Evolutionary conservation across 1,140 invertebrate species (phyloP).

Genomic region (Drosophila dunni): DNA sequence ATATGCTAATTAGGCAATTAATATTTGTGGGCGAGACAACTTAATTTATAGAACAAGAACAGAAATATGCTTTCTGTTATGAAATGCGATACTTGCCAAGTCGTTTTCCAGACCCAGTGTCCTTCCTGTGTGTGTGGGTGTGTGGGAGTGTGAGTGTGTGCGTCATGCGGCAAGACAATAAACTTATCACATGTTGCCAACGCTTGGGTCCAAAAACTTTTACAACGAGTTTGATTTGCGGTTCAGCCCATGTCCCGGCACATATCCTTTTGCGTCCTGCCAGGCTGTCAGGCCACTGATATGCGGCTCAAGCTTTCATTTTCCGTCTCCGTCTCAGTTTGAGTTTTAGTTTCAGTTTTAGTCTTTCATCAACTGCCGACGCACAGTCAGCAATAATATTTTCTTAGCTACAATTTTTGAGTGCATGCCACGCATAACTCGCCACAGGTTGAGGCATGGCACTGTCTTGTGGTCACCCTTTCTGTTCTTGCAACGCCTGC

Average conservation of each 20-base stretch:
- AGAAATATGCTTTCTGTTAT: slow-evolving; percentile 66
- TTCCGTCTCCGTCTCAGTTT: slow-evolving; percentile 26
- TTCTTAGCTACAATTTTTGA: slow-evolving; percentile 62
- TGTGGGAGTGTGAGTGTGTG: slow-evolving; percentile 18
- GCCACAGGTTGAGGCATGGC: slow-evolving; percentile 28
- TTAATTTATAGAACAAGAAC: slow-evolving; percentile 80
- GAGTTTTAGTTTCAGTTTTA: slow-evolving; percentile 33
- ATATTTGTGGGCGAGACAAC: slow-evolving; percentile 82
- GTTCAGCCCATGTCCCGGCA: slow-evolving; percentile 24
- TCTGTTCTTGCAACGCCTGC: slow-evolving; percentile 43
- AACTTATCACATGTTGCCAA: slow-evolving; percentile 80
- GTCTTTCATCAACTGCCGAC: slow-evolving; percentile 58
- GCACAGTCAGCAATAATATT: slow-evolving; percentile 79
- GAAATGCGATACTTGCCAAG: slow-evolving; percentile 70
- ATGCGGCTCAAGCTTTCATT: slow-evolving; percentile 55
- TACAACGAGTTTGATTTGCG: slow-evolving; percentile 77
- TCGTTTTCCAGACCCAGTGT: slow-evolving; percentile 44
- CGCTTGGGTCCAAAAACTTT: slow-evolving; percentile 69
- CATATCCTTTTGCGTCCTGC: slow-evolving; percentile 38
- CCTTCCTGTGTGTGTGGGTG: background rate
- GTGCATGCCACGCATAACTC: slow-evolving; percentile 55
- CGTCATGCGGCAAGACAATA: slow-evolving; percentile 77
- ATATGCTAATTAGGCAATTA: slow-evolving; percentile 83
- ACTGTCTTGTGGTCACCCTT: slow-evolving; percentile 56
- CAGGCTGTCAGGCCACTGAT: slow-evolving; percentile 71